Percentiles rank a stretch among this genome's conserved stretches.
These are phyloP conservation scores for Chrosomus eos DNA, from an alignment of 2,797 vertebrate species.

Conservation along the genomic window DNA sequence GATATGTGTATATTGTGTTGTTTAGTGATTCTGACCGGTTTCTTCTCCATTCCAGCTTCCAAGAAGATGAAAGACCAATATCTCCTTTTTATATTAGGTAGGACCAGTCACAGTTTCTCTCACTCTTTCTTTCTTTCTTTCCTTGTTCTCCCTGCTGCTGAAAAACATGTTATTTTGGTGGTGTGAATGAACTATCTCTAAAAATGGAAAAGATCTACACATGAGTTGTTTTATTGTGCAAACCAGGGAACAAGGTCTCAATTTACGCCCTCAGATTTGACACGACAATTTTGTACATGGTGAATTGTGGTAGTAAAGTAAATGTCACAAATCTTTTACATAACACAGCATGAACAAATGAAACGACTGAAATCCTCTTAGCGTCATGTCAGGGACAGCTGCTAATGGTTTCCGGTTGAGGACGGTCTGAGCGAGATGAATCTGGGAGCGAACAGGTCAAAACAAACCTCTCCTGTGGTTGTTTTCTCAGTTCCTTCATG, in stretches of 20 bases:
- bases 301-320: not conserved
- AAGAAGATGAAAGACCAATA: conserved; percentile 88
- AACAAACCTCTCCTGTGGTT: not conserved
- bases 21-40: conserved; percentile 48
- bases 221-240: not conserved
- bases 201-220: not conserved
- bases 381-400: not conserved
- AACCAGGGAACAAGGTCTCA: conserved; percentile 1
- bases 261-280: not conserved
- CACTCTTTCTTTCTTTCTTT: not conserved
- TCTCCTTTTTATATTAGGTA: conserved; percentile 95
- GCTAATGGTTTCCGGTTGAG: conserved; percentile 16
- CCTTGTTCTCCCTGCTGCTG: not conserved
- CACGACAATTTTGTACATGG: not conserved
- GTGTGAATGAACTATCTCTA: not conserved
- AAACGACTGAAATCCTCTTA: conserved; percentile 3
- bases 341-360: not conserved
- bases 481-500: conserved; percentile 24
- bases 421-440: conserved; percentile 16
- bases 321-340: conserved; percentile 5
- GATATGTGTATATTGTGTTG: conserved; percentile 38
- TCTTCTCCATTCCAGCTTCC: conserved; percentile 77
- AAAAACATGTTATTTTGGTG: not conserved
- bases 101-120: conserved; percentile 50
- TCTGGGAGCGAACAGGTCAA: not conserved